Conservation (phyloP, 2,888 invertebrate species). For the Zygothrica quintamaculata region DNA sequence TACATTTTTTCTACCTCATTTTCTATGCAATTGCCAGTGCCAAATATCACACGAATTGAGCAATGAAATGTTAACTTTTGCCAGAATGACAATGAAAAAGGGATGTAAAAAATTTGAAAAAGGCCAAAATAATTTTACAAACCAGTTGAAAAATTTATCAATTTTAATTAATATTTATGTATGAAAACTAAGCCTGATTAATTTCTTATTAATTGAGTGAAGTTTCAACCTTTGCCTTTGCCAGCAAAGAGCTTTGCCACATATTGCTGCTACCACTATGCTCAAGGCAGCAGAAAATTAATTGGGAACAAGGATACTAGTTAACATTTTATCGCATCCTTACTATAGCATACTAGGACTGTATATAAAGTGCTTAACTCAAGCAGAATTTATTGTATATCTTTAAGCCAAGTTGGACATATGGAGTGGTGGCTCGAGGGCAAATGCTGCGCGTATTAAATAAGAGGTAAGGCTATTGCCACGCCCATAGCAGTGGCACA, state of each 20-base stretch:
- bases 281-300: conserved; percentile 17
- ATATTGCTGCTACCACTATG: neutral
- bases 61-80: conserved; percentile 76
- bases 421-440: conserved; percentile 2
- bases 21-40: conserved; percentile 74
- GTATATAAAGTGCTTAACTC: conserved; percentile 50
- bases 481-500: conserved; percentile 36
- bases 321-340: conserved; percentile 47
- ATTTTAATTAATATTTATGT: no score
- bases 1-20: conserved; percentile 62
- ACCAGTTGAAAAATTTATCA: neutral
- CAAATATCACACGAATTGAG: conserved; percentile 79
- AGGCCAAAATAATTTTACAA: neutral
- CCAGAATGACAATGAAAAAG: conserved; percentile 6
- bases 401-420: conserved; percentile 40
- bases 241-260: no score
- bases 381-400: conserved; percentile 56
- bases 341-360: neutral
- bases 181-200: no score
- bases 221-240: neutral
- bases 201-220: no score
- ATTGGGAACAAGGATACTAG: conserved; percentile 26
- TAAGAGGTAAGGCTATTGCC: conserved; percentile 44
- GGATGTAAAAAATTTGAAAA: neutral
- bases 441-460: conserved; percentile 47